Conservation (phyloP, 30 jellyfish, hydroid and myxozoan genomes). For the Aurelia aurita region DNA sequence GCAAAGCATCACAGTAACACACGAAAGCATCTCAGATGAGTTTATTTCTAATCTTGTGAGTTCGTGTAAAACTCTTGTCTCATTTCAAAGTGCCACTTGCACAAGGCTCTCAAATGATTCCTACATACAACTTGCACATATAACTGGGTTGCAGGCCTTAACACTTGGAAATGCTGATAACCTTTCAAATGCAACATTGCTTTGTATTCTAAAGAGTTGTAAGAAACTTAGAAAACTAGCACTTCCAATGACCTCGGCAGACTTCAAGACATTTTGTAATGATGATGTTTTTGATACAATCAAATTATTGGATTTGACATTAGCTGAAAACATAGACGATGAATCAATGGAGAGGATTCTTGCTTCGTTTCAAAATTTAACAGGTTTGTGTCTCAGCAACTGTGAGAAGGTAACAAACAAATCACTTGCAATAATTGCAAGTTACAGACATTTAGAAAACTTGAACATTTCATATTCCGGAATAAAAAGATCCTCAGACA, state of each 20-base stretch:
- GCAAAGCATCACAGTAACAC: conserved; percentile 29
- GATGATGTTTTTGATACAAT: conserved; percentile 18
- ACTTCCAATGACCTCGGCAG: conserved; percentile 40
- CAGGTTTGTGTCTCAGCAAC: conserved; percentile 54
- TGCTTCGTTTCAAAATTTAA: conserved; percentile 8
- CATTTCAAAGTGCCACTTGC: conserved; percentile 52
- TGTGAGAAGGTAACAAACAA: conserved; percentile 41
- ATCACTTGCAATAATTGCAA: conserved; percentile 27
- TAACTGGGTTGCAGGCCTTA: conserved; percentile 1
- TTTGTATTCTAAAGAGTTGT: conserved; percentile 17
- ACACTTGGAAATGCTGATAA: conserved; percentile 70
- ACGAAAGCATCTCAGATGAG: conserved; percentile 45
- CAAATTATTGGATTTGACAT: conserved; percentile 45
- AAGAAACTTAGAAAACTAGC: conserved; percentile 16
- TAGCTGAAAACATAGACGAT: conserved; percentile 50
- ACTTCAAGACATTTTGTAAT: conserved; percentile 5
- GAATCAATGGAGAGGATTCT: conserved; percentile 28
- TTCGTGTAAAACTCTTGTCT: conserved; percentile 21
- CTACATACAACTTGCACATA: conserved; percentile 5
- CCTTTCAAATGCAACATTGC: conserved; percentile 32
- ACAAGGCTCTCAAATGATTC: conserved; percentile 17
- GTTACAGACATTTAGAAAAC: conserved; percentile 38
- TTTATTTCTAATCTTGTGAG: conserved; percentile 20
- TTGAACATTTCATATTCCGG: conserved; percentile 62
- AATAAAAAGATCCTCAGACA: conserved; percentile 15